A percentile compares a stretch with the other conserved stretches of the same genome.
phyloP scores from a whole-genome alignment of 1,140 invertebrate species.

The Anthonomus grandis region DNA sequence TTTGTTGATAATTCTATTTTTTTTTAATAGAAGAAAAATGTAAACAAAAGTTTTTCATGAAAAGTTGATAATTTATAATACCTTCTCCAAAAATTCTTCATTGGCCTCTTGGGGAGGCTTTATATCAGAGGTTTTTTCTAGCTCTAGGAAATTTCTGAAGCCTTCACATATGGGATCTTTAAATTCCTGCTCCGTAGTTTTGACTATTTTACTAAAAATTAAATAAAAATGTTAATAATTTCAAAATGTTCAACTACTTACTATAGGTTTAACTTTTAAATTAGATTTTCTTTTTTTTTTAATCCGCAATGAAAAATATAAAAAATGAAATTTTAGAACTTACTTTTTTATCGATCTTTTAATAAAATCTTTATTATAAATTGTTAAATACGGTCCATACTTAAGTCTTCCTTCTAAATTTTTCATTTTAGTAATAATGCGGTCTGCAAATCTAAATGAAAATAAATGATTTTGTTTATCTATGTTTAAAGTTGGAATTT shows the following conservation, averaged over 20 bases:
- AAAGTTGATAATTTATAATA: not conserved
- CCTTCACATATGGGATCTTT: constrained; percentile 30
- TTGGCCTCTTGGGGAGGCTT: constrained; percentile 15
- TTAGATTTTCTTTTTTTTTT: not conserved
- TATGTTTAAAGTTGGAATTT: too few species aligned
- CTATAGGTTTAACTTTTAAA: not conserved
- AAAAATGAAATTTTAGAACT: not conserved
- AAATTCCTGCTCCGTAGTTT: constrained; percentile 25
- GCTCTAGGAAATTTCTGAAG: constrained; percentile 28
- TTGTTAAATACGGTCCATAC: constrained; percentile 21
- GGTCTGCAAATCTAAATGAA: not conserved
- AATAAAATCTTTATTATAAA: constrained; percentile 28
- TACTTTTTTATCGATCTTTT: constrained; percentile 12
- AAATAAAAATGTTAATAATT: not conserved
- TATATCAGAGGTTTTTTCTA: constrained; percentile 5
- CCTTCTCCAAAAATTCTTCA: constrained; percentile 26
- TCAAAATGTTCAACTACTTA: not conserved
- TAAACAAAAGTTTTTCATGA: too few species aligned
- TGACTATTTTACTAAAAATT: constrained; percentile 1
- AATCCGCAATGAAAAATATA: not conserved
- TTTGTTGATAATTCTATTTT: too few species aligned
- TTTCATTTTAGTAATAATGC: constrained; percentile 10
- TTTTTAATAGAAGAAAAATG: too few species aligned
- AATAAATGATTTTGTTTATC: too few species aligned
- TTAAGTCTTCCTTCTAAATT: constrained; percentile 14